Conservation (phyloP, 35 echinoderm and acorn worm genomes). For the Diadema setosum region DNA sequence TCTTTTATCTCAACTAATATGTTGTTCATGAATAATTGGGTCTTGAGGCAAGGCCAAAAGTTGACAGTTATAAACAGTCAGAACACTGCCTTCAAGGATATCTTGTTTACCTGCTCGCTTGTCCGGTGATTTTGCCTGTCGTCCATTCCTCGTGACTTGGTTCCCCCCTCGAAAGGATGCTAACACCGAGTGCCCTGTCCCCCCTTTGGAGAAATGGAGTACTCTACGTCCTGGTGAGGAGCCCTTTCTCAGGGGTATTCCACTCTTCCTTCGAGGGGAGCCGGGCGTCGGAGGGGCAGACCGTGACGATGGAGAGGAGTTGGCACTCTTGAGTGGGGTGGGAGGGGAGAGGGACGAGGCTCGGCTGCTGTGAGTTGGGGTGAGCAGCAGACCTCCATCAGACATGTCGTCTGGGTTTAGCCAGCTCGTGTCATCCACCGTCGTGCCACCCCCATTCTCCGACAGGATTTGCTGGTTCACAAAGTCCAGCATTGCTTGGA, state of each 20-base stretch:
- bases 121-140: neutral
- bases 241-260: constrained; percentile 1
- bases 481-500: constrained; percentile 78
- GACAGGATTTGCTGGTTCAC: constrained; percentile 60
- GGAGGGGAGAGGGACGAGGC: neutral
- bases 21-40: no score
- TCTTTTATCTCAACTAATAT: no score
- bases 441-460: neutral
- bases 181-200: neutral
- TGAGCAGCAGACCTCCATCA: neutral
- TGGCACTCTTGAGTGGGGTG: constrained; percentile 7
- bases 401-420: neutral
- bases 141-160: neutral
- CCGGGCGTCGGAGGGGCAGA: neutral
- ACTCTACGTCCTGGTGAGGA: neutral
- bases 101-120: no score
- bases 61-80: no score
- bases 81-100: no score
- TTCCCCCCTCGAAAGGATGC: neutral
- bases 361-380: neutral
- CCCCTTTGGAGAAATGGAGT: neutral
- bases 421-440: neutral
- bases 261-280: constrained; percentile 10
- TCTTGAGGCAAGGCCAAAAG: no score
- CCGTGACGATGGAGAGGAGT: neutral